phyloP scores from a whole-genome alignment of 2,888 invertebrate species.

The Cenopis cana region DNA sequence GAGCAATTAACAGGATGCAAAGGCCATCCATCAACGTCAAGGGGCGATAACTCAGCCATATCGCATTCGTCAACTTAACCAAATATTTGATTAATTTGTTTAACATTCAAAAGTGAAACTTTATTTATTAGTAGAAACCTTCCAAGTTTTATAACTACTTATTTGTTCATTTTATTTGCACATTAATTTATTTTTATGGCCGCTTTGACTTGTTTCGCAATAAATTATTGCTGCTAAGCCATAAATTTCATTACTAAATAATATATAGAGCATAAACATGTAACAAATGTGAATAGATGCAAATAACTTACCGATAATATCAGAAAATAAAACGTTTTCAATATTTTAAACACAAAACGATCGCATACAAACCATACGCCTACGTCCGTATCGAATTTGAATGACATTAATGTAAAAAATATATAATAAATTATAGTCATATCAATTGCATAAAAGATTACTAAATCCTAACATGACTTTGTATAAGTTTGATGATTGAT shows the following conservation, averaged over 20 bases:
- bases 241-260: constrained; percentile 33
- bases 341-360: constrained; percentile 18
- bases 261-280: constrained; percentile 29
- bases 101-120: constrained; percentile 45
- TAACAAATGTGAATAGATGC: constrained; percentile 30
- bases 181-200: constrained; percentile 39
- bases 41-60: constrained; percentile 54
- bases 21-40: constrained; percentile 56
- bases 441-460: constrained; percentile 42
- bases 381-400: constrained; percentile 29
- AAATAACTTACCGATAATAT: constrained; percentile 26
- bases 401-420: constrained; percentile 34
- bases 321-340: constrained; percentile 18
- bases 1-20: constrained; percentile 50
- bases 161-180: constrained; percentile 40
- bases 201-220: constrained; percentile 35
- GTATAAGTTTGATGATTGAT: constrained; percentile 68
- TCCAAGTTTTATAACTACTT: constrained; percentile 36
- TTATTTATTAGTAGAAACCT: constrained; percentile 43
- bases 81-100: constrained; percentile 45
- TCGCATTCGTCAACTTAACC: constrained; percentile 48
- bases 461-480: constrained; percentile 52
- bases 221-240: constrained; percentile 30
- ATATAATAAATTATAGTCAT: constrained; percentile 38
- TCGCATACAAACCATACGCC: constrained; percentile 24